Evolutionary conservation across 2,888 invertebrate genomes (phyloP).

Genomic region (Atethmia centrago): DNA sequence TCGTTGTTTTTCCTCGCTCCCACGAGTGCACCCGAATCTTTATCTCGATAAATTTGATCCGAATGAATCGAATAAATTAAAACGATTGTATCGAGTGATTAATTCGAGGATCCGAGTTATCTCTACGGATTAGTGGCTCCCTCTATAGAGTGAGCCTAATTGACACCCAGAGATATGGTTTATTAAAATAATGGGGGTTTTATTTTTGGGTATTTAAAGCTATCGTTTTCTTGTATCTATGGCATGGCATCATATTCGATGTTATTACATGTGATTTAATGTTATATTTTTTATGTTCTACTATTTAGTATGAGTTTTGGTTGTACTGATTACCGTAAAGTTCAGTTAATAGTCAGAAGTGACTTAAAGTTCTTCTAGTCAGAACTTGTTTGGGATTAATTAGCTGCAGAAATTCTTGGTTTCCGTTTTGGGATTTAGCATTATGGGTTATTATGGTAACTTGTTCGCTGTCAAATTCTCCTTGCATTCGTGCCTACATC

Average conservation of each 20-base stretch:
- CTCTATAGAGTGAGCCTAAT: slow-evolving; percentile 84
- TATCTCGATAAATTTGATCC: slow-evolving; percentile 79
- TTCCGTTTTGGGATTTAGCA: neutral
- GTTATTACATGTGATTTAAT: slow-evolving; percentile 54
- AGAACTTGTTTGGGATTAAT: neutral
- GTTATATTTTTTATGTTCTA: slow-evolving; percentile 28
- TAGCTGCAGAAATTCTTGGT: neutral
- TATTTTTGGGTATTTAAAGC: slow-evolving; percentile 72
- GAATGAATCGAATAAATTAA: slow-evolving; percentile 85
- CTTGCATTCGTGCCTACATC: neutral
- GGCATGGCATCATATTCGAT: slow-evolving; percentile 45
- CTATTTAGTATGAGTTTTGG: slow-evolving; percentile 9
- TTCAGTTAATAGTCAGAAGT: neutral
- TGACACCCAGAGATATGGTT: slow-evolving; percentile 87
- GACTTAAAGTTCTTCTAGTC: neutral
- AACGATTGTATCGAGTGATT: slow-evolving; percentile 85
- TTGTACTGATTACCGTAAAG: neutral
- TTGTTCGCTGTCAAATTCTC: neutral
- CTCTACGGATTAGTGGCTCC: slow-evolving; percentile 84
- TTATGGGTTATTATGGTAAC: no score
- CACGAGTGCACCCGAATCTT: slow-evolving; percentile 68
- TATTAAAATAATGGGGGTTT: slow-evolving; percentile 87
- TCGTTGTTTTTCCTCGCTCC: slow-evolving; percentile 62
- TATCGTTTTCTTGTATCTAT: slow-evolving; percentile 48
- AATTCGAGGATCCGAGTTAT: slow-evolving; percentile 84